Evolutionary conservation across 2,888 invertebrate genomes (phyloP).

Genomic region (Antheraea assamensis): DNA sequence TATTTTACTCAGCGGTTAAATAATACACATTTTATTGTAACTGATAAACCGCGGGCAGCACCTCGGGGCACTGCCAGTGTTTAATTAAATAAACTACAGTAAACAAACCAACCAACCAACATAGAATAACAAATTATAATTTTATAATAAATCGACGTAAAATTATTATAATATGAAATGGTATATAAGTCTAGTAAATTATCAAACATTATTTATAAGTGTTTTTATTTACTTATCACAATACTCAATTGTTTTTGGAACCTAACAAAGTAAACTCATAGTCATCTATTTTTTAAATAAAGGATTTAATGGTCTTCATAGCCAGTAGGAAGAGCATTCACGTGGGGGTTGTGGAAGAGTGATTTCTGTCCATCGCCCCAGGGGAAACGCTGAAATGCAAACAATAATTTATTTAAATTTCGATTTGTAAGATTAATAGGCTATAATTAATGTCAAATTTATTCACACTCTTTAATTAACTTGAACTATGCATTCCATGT

Average conservation of each 20-base stretch:
- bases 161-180: no score
- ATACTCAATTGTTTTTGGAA: conserved; percentile 45
- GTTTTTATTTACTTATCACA: conserved; percentile 55
- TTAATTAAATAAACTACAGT: no score
- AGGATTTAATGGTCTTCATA: conserved; percentile 84
- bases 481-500: no score
- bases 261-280: conserved; percentile 46
- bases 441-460: background rate
- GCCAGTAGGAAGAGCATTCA: conserved; percentile 90
- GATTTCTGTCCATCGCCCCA: conserved; percentile 96
- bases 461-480: background rate
- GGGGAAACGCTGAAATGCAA: conserved; percentile 88
- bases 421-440: background rate
- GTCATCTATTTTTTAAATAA: conserved; percentile 30
- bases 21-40: no score
- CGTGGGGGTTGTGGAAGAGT: conserved; percentile 93
- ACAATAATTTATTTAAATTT: conserved; percentile 1
- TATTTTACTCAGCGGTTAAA: no score
- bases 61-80: no score
- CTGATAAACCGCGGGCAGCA: no score
- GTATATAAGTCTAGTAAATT: conserved; percentile 13
- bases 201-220: conserved; percentile 31
- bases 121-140: no score
- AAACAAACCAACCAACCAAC: no score
- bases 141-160: no score